Conservation (phyloP, 1,140 invertebrate species). For the Aphelenchoides fujianensis region DNA sequence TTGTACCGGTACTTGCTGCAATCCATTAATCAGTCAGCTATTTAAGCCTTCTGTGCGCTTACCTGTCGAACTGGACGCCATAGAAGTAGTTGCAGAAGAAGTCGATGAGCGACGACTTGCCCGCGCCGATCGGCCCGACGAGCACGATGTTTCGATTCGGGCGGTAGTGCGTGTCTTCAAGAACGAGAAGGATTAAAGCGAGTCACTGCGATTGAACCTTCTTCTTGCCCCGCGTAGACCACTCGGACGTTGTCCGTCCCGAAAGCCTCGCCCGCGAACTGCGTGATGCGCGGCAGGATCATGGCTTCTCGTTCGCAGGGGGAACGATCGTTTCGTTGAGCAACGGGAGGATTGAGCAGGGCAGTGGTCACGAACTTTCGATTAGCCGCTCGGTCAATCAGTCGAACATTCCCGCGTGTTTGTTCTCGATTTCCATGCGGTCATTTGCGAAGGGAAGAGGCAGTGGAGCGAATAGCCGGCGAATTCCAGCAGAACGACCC, state of each 20-base stretch:
- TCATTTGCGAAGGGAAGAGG: no score
- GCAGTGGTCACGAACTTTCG: no score
- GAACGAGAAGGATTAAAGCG: neutral
- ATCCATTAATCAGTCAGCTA: neutral
- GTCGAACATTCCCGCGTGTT: no score
- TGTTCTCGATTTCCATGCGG: no score
- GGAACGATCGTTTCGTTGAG: no score
- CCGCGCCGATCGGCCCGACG: slow-evolving; percentile 26
- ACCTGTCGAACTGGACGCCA: slow-evolving; percentile 21
- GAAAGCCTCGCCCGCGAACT: slow-evolving; percentile 32
- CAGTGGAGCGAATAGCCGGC: no score
- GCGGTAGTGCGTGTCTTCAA: slow-evolving; percentile 26
- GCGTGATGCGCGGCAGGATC: slow-evolving; percentile 21
- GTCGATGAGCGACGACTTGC: slow-evolving; percentile 30
- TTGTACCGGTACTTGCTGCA: slow-evolving; percentile 23
- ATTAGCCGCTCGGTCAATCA: no score
- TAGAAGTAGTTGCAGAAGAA: slow-evolving; percentile 36
- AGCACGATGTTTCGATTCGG: slow-evolving; percentile 28
- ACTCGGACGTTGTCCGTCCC: slow-evolving; percentile 28
- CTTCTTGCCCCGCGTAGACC: slow-evolving; percentile 25
- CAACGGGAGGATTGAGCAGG: no score
- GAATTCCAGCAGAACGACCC: no score
- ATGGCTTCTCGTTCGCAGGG: neutral
- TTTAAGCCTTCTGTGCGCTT: neutral
- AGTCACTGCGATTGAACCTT: slow-evolving; percentile 22